Percentiles rank a stretch among this genome's conserved stretches.
Conservation (phyloP, 92 coral and sea anemone genomes). For the Phymanthus crucifer region DNA sequence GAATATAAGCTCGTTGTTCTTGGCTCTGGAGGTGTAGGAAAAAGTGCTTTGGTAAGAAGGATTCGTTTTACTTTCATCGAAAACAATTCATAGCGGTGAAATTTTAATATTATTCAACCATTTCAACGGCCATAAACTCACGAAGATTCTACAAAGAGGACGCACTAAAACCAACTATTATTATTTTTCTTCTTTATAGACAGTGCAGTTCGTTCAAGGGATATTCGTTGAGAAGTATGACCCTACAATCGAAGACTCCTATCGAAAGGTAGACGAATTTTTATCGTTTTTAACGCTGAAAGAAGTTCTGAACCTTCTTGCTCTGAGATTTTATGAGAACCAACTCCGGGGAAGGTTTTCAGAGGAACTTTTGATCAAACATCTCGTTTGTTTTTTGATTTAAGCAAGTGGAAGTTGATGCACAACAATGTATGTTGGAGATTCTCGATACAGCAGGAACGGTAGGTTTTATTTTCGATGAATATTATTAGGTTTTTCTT, state of each 20-base stretch:
- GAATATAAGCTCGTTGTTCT: constrained; percentile 98
- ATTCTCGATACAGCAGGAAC: constrained; percentile 99
- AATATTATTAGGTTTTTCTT: not conserved
- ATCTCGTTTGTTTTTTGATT: constrained; percentile 18
- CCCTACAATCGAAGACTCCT: constrained; percentile 99
- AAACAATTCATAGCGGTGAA: not conserved
- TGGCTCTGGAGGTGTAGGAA: constrained; percentile 99
- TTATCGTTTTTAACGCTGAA: not conserved
- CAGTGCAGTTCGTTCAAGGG: constrained; percentile 99
- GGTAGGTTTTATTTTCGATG: constrained; percentile 56
- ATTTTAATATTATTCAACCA: constrained; percentile 10
- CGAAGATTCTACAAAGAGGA: not conserved
- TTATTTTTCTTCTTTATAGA: constrained; percentile 45
- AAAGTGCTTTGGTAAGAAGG: constrained; percentile 95
- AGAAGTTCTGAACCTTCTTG: not conserved
- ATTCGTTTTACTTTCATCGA: not conserved
- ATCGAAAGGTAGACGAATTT: constrained; percentile 78
- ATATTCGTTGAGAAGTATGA: constrained; percentile 98
- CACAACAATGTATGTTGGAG: constrained; percentile 98
- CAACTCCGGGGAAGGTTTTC: not conserved
- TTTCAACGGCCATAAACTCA: not conserved
- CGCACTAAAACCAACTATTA: not conserved
- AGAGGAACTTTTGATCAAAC: not conserved
- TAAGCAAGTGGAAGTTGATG: constrained; percentile 99
- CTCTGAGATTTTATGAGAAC: not conserved